phyloP scores from a whole-genome alignment of 2,113 vertebrate genomes.

The Oncorhynchus clarkii region DNA sequence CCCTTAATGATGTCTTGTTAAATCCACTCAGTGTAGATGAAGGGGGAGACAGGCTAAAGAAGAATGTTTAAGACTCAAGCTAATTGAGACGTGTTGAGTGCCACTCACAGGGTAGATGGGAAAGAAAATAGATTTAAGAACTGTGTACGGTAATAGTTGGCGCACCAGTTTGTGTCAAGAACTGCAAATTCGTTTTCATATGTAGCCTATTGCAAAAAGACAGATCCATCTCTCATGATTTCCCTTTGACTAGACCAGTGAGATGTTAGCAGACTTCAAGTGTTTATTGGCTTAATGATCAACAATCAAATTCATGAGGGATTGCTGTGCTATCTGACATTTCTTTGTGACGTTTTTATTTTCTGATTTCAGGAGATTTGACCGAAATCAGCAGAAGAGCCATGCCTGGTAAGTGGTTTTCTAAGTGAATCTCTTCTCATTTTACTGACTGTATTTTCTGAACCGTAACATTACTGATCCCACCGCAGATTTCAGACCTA shows the following conservation, averaged over 20 bases:
- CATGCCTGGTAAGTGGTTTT: slow-evolving; percentile 57
- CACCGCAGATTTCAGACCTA: neutral
- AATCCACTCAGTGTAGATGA: no score
- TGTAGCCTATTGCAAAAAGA: neutral
- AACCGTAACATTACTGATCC: neutral
- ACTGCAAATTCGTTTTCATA: neutral
- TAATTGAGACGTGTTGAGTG: no score
- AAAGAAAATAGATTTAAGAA: no score
- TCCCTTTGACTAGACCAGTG: slow-evolving; percentile 21
- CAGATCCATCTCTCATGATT: neutral
- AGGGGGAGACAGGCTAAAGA: no score
- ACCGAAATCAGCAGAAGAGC: slow-evolving; percentile 58
- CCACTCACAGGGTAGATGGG: no score
- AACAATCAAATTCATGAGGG: no score
- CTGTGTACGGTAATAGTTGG: no score
- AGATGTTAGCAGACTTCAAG: slow-evolving; percentile 5
- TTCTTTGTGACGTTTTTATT: slow-evolving; percentile 5
- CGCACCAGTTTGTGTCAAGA: no score
- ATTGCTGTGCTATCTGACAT: neutral
- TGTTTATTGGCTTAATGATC: neutral
- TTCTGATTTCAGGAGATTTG: slow-evolving; percentile 62
- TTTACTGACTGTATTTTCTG: neutral
- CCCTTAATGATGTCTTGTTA: no score
- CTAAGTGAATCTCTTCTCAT: no score
- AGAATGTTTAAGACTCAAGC: no score